These are phyloP conservation scores for Meteorus sp. DNA, from an alignment of 1,140 invertebrate species.

Conservation along the genomic window DNA sequence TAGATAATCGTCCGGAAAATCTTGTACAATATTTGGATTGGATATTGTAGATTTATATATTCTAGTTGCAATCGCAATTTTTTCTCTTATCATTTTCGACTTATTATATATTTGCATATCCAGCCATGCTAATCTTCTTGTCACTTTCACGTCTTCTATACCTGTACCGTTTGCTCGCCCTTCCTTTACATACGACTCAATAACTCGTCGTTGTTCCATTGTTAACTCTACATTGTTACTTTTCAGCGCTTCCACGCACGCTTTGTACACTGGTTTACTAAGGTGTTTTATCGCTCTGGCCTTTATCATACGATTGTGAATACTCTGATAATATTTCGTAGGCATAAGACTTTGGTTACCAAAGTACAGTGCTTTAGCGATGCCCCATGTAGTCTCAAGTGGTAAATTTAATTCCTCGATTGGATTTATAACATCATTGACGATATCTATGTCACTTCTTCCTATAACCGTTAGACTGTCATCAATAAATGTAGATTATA, in stretches of 20 bases:
- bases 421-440: conserved; percentile 75
- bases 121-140: conserved; percentile 44
- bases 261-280: conserved; percentile 68
- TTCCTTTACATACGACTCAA: conserved; percentile 80
- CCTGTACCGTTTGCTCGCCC: conserved; percentile 78
- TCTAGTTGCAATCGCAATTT: conserved; percentile 63
- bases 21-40: conserved; percentile 67
- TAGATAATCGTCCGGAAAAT: conserved; percentile 75
- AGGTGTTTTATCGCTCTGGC: conserved; percentile 69
- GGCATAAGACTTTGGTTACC: conserved; percentile 81
- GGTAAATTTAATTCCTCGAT: conserved; percentile 73
- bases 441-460: conserved; percentile 63
- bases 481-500: conserved; percentile 15
- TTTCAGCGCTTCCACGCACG: conserved; percentile 65
- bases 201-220: conserved; percentile 70
- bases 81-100: conserved; percentile 67
- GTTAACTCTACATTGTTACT: conserved; percentile 62
- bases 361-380: conserved; percentile 79
- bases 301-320: conserved; percentile 71
- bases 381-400: conserved; percentile 83
- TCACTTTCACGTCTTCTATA: conserved; percentile 50
- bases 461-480: conserved; percentile 34
- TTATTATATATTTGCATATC: conserved; percentile 58
- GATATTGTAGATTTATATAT: conserved; percentile 69
- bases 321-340: conserved; percentile 72